phyloP scores from a whole-genome alignment of 2,888 invertebrate species.

The Beris morrisii region DNA sequence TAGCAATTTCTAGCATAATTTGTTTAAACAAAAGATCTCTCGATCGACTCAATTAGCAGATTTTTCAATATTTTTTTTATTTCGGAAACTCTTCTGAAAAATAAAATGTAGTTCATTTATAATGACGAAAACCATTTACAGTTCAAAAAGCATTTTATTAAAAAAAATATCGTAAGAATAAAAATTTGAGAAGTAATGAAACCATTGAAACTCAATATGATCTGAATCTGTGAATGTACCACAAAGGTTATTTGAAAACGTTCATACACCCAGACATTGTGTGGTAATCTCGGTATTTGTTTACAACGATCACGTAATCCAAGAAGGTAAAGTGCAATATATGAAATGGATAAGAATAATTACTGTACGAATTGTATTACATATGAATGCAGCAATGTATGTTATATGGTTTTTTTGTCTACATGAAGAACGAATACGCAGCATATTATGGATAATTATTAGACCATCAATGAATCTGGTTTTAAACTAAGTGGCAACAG shows the following conservation, averaged over 20 bases:
- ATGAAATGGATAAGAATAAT: neutral
- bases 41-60: no score
- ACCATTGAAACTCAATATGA: constrained; percentile 4
- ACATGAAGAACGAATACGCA: no score
- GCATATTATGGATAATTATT: neutral
- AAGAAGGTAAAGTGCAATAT: neutral
- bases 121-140: no score
- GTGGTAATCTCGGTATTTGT: neutral
- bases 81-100: no score
- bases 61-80: no score
- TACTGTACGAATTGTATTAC: no score
- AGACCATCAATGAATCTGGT: neutral
- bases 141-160: no score
- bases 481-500: neutral
- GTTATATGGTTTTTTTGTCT: no score
- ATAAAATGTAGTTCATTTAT: no score
- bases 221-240: neutral
- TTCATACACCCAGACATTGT: neutral
- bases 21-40: no score
- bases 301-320: neutral
- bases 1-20: no score
- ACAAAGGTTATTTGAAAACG: constrained; percentile 5
- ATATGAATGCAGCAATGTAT: no score
- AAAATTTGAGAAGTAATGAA: neutral
- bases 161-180: neutral